Evolutionary conservation across 2,797 vertebrate species (phyloP).

Genomic region (Capromys pilorides): DNA sequence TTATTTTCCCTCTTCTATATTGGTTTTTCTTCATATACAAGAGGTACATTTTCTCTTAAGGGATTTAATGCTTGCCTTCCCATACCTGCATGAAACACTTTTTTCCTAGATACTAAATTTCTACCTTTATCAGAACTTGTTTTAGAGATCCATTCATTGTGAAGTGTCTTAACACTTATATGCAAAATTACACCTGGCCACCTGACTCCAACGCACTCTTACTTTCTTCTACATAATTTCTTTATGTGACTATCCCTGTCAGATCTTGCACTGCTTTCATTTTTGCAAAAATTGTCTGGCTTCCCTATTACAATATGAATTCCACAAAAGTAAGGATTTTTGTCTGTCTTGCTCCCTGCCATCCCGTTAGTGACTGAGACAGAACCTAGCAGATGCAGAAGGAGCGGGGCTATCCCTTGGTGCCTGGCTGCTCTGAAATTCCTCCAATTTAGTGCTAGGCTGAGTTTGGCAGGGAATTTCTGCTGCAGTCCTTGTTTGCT

Average conservation of each 20-base stretch:
- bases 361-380: neutral
- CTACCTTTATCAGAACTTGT: neutral
- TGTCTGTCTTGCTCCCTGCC: neutral
- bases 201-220: neutral
- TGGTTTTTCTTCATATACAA: neutral
- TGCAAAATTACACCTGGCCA: neutral
- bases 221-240: neutral
- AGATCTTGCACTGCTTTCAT: neutral
- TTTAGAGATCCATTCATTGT: neutral
- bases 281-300: neutral
- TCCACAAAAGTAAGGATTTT: neutral
- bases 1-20: neutral
- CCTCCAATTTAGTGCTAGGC: neutral
- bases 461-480: neutral
- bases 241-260: neutral
- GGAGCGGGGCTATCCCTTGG: neutral
- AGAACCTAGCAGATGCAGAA: neutral
- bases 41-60: neutral
- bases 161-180: neutral
- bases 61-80: neutral
- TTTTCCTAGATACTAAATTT: neutral
- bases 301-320: neutral
- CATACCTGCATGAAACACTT: neutral
- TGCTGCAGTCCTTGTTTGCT: neutral
- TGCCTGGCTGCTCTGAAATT: neutral